Percentiles rank a stretch among this genome's conserved stretches.
Conservation (phyloP, 2,888 invertebrate species). For the Priocnemis perturbator region DNA sequence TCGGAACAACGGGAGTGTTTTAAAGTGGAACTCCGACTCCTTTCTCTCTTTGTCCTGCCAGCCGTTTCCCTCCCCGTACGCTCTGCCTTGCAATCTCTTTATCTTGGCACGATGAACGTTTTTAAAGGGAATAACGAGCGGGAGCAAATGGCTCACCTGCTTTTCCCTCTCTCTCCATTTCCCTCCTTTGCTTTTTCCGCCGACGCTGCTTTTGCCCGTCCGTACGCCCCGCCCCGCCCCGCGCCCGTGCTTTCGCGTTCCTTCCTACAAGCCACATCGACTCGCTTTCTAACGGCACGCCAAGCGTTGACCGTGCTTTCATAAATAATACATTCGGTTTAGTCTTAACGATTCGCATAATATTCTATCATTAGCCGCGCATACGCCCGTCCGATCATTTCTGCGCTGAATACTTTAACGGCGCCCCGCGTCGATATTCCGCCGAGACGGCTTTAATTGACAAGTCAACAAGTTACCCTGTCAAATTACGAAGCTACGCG, state of each 20-base stretch:
- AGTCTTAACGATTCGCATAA: constrained; percentile 41
- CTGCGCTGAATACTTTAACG: constrained; percentile 34
- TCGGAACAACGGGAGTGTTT: constrained; percentile 35
- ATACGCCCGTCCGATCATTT: not conserved
- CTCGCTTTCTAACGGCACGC: constrained; percentile 41
- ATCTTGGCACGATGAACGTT: constrained; percentile 44
- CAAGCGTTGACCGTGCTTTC: constrained; percentile 36
- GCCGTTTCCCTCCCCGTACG: constrained; percentile 13
- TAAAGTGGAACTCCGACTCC: constrained; percentile 33
- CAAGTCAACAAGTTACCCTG: too few relatives aligned
- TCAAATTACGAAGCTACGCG: too few relatives aligned
- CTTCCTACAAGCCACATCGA: constrained; percentile 34
- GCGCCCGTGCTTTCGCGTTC: not conserved
- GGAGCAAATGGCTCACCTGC: constrained; percentile 17
- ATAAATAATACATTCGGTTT: constrained; percentile 49
- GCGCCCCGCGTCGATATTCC: not conserved
- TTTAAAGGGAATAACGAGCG: constrained; percentile 33
- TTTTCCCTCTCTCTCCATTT: constrained; percentile 13
- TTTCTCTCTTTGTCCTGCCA: constrained; percentile 10
- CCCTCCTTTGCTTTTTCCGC: not conserved
- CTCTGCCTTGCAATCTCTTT: constrained; percentile 19
- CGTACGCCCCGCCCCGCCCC: not conserved
- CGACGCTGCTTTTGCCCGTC: not conserved
- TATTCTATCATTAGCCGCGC: constrained; percentile 44
- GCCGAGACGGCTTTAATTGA: too few relatives aligned